These are phyloP conservation scores for Pseudoatta argentina DNA, from an alignment of 1,140 invertebrate genomes.

Conservation along the genomic window DNA sequence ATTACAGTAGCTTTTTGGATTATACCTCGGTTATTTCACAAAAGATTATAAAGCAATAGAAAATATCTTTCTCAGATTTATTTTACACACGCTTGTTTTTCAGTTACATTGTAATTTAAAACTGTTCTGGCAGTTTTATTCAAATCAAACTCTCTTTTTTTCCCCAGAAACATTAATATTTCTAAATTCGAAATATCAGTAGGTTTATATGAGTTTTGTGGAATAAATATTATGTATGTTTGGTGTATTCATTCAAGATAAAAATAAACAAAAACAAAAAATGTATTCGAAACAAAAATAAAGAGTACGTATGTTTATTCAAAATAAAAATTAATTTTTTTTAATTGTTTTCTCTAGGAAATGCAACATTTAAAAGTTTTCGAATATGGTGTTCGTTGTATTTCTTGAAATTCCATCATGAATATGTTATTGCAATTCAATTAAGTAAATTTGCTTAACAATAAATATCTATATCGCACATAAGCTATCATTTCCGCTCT, in stretches of 20 bases:
- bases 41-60: not conserved
- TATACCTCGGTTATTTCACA: not conserved
- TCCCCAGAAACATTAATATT: not conserved
- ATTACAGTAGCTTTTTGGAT: not conserved
- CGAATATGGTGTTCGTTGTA: not conserved
- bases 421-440: not conserved
- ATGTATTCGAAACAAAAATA: not conserved
- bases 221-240: not conserved
- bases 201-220: not conserved
- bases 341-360: not conserved
- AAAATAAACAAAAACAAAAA: too few relatives aligned
- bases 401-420: not conserved
- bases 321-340: not conserved
- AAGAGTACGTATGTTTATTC: not conserved
- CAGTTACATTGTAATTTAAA: not conserved
- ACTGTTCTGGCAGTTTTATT: not conserved
- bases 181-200: not conserved
- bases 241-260: too few relatives aligned
- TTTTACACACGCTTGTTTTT: not conserved
- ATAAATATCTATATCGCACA: not conserved
- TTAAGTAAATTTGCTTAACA: not conserved
- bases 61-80: not conserved
- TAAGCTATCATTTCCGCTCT: constrained; percentile 3
- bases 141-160: not conserved
- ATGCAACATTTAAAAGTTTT: not conserved